Base-by-base conservation (phyloP, 2,888 invertebrate genomes). In the Phragmatobia fuliginosa region DNA sequence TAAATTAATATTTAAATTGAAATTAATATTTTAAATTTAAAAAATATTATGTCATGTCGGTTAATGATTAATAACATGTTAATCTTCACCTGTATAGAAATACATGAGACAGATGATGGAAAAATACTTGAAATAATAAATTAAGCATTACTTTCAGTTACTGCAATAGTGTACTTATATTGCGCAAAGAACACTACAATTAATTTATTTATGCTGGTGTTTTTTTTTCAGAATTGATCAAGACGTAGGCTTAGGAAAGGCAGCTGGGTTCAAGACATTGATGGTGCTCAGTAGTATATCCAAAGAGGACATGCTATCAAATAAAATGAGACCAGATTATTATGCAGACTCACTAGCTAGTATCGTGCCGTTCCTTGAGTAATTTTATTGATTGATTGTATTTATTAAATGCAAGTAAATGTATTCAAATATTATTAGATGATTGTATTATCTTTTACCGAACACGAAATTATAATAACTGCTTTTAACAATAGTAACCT, bases 241-340 rank as follows among this genome's bases (percentile, higher is more conserved):
- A 82, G 98, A 98, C 88, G 96, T 98, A 41, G 95, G 96, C 0
- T 96, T 98, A 80, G 98, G 97, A 0, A 96, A 96, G 66, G 92
- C 95, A 14, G 96, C 96, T 77, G 97, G 97, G 0, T 96, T 97
- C 87, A 96, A 96, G 83, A 97, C 98, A 0, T 88, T 98, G 36
- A 89, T 98, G 33, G 97, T 98, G 0, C 92, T 98, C 18, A 97
- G 97, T 2, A 89, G 87, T 62, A 68, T 74, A 3, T 75, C 87
- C 0, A 83, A 87, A 77, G 92, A 94, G 61, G 96, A 96, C 14
- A 96, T 96, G 88, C 91, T 95, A 49, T 87, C 88, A 0, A 86
- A 96, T 56, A 87, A 92, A 6, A 95, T 95, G 2, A 88, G 89
- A 72, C 96, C 96, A 0, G 93, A 96, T 73, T 96, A 86, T 81